These are phyloP conservation scores for Meteorus colon DNA, from an alignment of 2,888 invertebrate species.

Conservation along the genomic window DNA sequence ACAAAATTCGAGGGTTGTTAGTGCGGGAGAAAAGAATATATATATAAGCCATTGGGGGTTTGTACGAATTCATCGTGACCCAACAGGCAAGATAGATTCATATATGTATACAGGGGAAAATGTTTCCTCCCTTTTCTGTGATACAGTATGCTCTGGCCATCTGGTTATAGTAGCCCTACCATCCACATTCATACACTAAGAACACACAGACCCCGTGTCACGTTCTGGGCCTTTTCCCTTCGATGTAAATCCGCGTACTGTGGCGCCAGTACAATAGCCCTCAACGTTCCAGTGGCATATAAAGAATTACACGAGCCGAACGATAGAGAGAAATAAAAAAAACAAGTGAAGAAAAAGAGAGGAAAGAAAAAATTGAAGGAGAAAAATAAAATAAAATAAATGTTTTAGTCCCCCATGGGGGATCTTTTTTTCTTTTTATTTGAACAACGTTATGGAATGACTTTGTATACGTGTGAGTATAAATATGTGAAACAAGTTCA, in stretches of 20 bases:
- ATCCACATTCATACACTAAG: slow-evolving; percentile 2
- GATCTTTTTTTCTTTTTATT: slow-evolving; percentile 34
- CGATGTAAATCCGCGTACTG: slow-evolving; percentile 11
- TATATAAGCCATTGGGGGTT: slow-evolving; percentile 12
- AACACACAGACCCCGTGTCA: slow-evolving; percentile 13
- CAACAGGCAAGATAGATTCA: slow-evolving; percentile 14
- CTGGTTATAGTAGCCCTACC: neutral
- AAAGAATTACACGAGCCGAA: slow-evolving; percentile 30
- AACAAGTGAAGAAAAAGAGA: slow-evolving; percentile 28
- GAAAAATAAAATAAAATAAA: too few species aligned
- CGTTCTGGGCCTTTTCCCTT: slow-evolving; percentile 31
- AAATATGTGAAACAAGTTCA: slow-evolving; percentile 18
- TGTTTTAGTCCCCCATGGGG: slow-evolving; percentile 17
- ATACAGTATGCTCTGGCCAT: neutral
- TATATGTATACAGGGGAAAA: neutral
- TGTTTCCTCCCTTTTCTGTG: slow-evolving; percentile 2
- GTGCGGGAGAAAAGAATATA: neutral
- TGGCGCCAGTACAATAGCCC: slow-evolving; percentile 50
- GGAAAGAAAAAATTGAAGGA: slow-evolving; percentile 13
- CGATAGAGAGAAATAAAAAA: slow-evolving; percentile 30
- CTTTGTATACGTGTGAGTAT: neutral
- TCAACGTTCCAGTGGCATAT: slow-evolving; percentile 41
- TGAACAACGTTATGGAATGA: slow-evolving; percentile 1
- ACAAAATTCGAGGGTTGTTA: slow-evolving; percentile 29
- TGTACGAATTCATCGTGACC: slow-evolving; percentile 20